Base-by-base conservation (phyloP, 1,140 invertebrate species). In the Vanessa tameamea region DNA sequence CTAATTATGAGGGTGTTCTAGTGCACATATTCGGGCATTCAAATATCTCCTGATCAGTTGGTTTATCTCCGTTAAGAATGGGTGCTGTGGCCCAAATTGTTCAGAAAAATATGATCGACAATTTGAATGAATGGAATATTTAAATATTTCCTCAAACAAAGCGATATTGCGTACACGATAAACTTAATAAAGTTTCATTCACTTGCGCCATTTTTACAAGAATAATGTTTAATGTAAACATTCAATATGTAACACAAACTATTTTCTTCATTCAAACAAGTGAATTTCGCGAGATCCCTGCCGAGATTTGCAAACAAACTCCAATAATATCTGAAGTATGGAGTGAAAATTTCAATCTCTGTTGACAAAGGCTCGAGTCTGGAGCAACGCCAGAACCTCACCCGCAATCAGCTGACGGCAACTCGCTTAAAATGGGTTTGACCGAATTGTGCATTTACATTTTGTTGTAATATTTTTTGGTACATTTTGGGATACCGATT, bases 311-410 rank as follows among this genome's bases (percentile, higher is more conserved):
- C n/a, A 64, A 71, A 71, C 61, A 64, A 64, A 79, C 72, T 74
- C 67, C 71, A 78, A 76, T 76, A 78, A 76, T 73, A 74, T 78
- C 66, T 71, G 65, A 68, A 55, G 48, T 70, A 71, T 31, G 67
- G 64, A 73, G 72, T 47, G 74, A 78, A 78, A 78, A 80, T 80
- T 76, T 78, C 71, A 78, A 80, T 78, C 68, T 79, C 66, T 76
- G 77, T 75, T 70, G 72, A 78, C 73, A 76, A 79, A 78, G 64
- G 71, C 73, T 64, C 73, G 78, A 80, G 68, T 37, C 73, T 64
- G 78, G 78, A 80, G 71, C 47, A 26, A 43, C 63, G 78, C 78
- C 78, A 80, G 65, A 43, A 64, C 20, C 47, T 51, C 72, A 26
- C 51, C 37, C 47, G 51, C 76, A 78, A 72, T 78, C 76, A 78